phyloP scores from a whole-genome alignment of 2,113 vertebrate genomes.

The Alces alces region DNA sequence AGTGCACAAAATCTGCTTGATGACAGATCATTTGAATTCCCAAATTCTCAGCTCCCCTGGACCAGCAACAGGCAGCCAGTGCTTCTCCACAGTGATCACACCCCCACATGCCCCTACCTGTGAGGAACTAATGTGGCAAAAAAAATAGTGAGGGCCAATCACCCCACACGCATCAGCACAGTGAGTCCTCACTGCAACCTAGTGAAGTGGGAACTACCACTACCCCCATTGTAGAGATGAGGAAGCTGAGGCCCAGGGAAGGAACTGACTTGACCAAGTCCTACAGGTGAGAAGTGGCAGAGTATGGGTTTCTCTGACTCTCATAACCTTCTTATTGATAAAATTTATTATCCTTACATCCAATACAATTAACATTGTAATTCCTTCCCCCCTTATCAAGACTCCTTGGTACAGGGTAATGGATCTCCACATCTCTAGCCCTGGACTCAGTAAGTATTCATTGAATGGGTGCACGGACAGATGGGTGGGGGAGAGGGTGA shows the following conservation, averaged over 20 bases:
- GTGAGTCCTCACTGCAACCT: background rate
- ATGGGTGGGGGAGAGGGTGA: background rate
- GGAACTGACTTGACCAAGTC: background rate
- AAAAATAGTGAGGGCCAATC: background rate
- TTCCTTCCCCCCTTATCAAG: background rate
- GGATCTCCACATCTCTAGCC: background rate
- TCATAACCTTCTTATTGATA: background rate
- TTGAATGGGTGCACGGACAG: background rate
- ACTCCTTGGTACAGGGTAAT: background rate
- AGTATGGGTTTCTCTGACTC: background rate
- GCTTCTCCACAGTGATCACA: background rate
- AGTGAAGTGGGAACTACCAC: too few species aligned
- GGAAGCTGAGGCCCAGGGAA: background rate
- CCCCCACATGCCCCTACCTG: background rate
- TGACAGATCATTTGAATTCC: background rate
- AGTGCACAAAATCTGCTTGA: background rate
- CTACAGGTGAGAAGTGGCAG: background rate
- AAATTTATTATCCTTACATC: background rate
- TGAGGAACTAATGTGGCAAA: background rate
- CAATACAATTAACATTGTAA: background rate
- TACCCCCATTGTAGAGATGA: background rate
- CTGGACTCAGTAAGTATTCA: background rate
- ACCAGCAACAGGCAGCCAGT: background rate
- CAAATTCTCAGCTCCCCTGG: background rate
- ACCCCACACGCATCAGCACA: background rate